These are phyloP conservation scores for Eptesicus fuscus DNA, from an alignment of 2,113 vertebrate genomes.

Conservation along the genomic window DNA sequence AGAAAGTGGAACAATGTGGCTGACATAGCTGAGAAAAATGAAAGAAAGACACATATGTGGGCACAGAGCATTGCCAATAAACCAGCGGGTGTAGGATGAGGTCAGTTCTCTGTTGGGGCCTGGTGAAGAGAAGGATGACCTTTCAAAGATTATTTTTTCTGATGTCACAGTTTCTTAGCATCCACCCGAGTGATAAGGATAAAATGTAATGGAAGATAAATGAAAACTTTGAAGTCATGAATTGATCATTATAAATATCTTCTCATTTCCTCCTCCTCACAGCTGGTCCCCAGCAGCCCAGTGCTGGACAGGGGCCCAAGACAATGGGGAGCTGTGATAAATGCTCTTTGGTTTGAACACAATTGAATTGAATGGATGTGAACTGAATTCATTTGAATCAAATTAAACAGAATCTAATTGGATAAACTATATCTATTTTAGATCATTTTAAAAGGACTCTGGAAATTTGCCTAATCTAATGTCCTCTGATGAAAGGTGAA, in stretches of 20 bases:
- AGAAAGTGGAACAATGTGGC: neutral
- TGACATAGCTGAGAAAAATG: neutral
- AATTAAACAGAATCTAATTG: neutral
- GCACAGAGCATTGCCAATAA: neutral
- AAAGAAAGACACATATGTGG: neutral
- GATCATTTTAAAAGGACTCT: neutral
- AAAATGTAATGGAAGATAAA: neutral
- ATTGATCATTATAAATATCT: neutral
- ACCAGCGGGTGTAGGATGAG: fast-evolving
- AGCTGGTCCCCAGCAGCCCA: neutral
- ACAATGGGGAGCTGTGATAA: neutral
- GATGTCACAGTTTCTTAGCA: neutral
- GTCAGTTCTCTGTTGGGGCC: neutral
- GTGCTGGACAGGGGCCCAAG: neutral
- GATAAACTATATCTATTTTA: neutral
- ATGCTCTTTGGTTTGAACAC: neutral
- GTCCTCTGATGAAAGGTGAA: neutral
- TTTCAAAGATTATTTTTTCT: neutral
- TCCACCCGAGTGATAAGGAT: neutral
- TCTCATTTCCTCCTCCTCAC: neutral
- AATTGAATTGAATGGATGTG: neutral
- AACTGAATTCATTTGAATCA: neutral
- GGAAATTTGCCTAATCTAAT: neutral
- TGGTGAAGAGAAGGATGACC: neutral
- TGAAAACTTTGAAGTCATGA: neutral